Percentiles rank a stretch among this genome's conserved stretches.
Conservation (phyloP, 2,888 invertebrate genomes). For the Electrophaes corylata region DNA sequence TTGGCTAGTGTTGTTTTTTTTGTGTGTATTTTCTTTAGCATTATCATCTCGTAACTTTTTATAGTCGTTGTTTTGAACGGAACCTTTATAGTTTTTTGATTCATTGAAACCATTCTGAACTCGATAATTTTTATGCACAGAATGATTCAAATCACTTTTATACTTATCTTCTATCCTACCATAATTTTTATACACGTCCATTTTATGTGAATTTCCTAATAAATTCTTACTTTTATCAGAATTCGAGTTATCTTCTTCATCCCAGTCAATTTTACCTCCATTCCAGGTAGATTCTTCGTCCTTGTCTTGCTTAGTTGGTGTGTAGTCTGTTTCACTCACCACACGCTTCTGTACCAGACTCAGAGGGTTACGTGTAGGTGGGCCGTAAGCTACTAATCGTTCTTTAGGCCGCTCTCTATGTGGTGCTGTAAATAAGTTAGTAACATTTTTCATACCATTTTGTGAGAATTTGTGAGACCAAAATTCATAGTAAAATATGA, state of each 20-base stretch:
- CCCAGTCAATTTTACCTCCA: constrained; percentile 12
- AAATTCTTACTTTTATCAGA: background rate
- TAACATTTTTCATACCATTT: no score
- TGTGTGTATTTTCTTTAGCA: background rate
- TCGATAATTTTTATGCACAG: background rate
- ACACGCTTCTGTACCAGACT: background rate
- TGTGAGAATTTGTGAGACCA: no score
- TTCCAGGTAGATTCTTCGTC: background rate
- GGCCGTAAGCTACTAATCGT: constrained; percentile 22
- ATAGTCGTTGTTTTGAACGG: constrained; percentile 5
- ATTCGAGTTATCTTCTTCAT: background rate
- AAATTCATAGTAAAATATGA: no score
- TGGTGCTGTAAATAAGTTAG: constrained; percentile 7
- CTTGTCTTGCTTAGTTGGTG: background rate
- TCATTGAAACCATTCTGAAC: constrained; percentile 7
- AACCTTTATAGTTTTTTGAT: constrained; percentile 4
- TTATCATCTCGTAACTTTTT: background rate
- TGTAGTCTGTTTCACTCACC: background rate
- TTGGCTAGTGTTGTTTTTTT: background rate
- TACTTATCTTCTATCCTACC: background rate
- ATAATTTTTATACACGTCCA: background rate
- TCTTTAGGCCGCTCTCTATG: background rate
- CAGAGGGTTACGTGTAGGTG: background rate
- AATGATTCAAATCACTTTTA: background rate
- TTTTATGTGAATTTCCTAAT: background rate